A percentile compares a stretch with the other conserved stretches of the same genome.
These are phyloP conservation scores for Chlorospingus semifuscus DNA, from an alignment of 2,797 vertebrate genomes.

Conservation along the genomic window DNA sequence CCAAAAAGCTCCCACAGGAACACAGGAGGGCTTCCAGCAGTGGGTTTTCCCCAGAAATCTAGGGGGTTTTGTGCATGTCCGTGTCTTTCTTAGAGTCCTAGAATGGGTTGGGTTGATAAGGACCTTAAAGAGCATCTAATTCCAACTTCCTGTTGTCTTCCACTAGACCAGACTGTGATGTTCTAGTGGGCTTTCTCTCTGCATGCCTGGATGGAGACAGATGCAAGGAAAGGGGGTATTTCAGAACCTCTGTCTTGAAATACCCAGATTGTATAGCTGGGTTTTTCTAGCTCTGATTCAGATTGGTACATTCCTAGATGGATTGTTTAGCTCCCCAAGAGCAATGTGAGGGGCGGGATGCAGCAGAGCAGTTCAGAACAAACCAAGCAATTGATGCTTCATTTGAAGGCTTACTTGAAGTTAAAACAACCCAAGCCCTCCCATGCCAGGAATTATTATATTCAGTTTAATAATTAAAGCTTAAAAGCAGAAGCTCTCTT, in stretches of 20 bases:
- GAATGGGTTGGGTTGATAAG: not conserved
- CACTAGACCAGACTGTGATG: not conserved
- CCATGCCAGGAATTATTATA: not conserved
- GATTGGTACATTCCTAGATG: not conserved
- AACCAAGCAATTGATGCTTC: not conserved
- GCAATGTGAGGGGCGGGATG: not conserved
- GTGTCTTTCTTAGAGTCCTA: not conserved
- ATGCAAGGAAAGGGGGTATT: not conserved
- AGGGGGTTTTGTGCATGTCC: rapidly evolving
- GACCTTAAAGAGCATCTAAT: not conserved
- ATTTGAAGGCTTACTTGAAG: not conserved
- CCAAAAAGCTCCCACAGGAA: not conserved
- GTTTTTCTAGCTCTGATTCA: not conserved
- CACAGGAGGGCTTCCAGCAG: rapidly evolving
- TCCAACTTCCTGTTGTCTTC: not conserved
- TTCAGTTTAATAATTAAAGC: not conserved
- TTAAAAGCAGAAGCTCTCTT: not conserved
- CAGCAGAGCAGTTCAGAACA: not conserved
- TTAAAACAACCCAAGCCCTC: not conserved
- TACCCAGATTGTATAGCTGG: not conserved
- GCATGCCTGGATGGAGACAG: not conserved
- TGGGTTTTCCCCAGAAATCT: not conserved
- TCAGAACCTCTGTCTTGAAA: not conserved
- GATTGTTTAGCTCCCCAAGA: not conserved
- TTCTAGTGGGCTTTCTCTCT: not conserved